phyloP scores from a whole-genome alignment of 2,888 invertebrate genomes.

The Drosophila peninsularis region DNA sequence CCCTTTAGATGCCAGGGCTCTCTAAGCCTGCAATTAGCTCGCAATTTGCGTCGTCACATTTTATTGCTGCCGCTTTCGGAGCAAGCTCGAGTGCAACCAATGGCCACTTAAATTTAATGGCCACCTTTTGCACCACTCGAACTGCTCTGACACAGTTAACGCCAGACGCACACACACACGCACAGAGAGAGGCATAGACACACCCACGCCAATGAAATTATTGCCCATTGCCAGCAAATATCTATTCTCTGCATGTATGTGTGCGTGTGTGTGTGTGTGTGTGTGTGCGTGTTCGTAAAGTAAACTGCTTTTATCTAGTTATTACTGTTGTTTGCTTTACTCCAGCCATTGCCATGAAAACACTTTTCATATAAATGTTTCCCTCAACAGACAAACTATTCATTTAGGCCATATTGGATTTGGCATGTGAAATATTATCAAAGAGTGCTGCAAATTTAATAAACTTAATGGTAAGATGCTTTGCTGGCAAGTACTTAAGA shows the following conservation, averaged over 20 bases:
- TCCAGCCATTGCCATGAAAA: conserved; percentile 19
- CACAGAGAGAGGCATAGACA: background rate
- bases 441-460: conserved; percentile 30
- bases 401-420: conserved; percentile 54
- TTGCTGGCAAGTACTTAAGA: conserved; percentile 1
- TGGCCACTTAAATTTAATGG: conserved; percentile 48
- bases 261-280: conserved; percentile 5
- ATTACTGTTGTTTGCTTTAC: conserved; percentile 21
- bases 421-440: conserved; percentile 38
- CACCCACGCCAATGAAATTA: conserved; percentile 19
- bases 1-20: conserved; percentile 12
- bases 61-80: background rate
- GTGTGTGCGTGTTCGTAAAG: conserved; percentile 34
- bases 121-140: conserved; percentile 30
- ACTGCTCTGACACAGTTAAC: conserved; percentile 21
- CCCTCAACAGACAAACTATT: conserved; percentile 38
- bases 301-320: conserved; percentile 64
- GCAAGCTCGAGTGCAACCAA: conserved; percentile 5
- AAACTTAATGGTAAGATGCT: conserved; percentile 32
- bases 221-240: conserved; percentile 3
- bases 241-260: background rate
- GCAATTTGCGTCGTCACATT: conserved; percentile 51
- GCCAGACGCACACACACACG: conserved; percentile 7
- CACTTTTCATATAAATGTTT: conserved; percentile 20
- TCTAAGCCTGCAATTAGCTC: conserved; percentile 54